phyloP scores from a whole-genome alignment of 1,140 invertebrate species.

The Tribolium madens region DNA sequence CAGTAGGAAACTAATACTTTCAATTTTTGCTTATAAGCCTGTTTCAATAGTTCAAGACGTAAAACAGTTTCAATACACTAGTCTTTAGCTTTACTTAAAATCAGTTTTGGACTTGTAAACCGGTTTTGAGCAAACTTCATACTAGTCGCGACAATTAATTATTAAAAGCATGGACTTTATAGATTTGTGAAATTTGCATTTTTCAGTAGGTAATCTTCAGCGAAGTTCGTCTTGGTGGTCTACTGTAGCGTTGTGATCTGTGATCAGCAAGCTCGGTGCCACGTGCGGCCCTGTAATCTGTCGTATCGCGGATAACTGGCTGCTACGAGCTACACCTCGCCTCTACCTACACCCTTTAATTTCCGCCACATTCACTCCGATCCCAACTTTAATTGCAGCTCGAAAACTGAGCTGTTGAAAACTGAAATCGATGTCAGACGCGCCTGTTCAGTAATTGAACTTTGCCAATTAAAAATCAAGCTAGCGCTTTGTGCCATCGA shows the following conservation, averaged over 20 bases:
- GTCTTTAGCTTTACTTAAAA: too few species aligned
- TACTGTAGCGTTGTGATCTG: conserved; percentile 15
- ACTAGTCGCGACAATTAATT: too few species aligned
- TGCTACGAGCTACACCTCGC: conserved; percentile 57
- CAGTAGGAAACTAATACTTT: too few species aligned
- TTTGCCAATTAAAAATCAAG: conserved; percentile 34
- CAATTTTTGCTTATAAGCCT: too few species aligned
- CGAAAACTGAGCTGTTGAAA: conserved; percentile 49
- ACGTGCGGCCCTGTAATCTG: conserved; percentile 58
- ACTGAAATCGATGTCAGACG: conserved; percentile 46
- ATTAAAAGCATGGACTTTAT: too few species aligned
- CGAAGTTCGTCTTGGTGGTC: not conserved
- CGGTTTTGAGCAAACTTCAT: too few species aligned
- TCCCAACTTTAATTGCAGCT: conserved; percentile 57
- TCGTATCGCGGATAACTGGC: conserved; percentile 58
- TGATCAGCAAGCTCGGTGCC: conserved; percentile 50
- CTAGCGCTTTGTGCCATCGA: conserved; percentile 3
- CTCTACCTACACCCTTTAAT: conserved; percentile 59
- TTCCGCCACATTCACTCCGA: conserved; percentile 54
- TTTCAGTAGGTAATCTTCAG: too few species aligned
- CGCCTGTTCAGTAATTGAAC: conserved; percentile 32
- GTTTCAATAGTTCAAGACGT: too few species aligned
- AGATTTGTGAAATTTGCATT: too few species aligned
- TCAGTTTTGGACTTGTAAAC: too few species aligned
- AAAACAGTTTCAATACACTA: too few species aligned